Percentiles rank a stretch among this genome's conserved stretches.
Evolutionary conservation across 2,888 invertebrate genomes (phyloP).

Genomic region (Hylaea fasciaria): DNA sequence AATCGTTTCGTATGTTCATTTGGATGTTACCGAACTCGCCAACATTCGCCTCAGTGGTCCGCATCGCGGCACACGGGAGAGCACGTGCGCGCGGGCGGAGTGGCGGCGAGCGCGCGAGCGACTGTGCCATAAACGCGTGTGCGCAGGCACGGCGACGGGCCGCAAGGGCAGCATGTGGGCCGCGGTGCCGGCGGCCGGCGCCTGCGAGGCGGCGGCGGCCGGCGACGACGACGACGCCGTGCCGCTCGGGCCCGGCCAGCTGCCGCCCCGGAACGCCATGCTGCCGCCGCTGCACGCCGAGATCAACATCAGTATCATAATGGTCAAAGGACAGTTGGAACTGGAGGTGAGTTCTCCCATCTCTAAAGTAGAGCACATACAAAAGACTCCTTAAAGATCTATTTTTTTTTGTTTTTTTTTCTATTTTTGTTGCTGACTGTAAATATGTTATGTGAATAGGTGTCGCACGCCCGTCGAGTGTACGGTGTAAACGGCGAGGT

Average conservation of each 20-base stretch:
- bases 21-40: slow-evolving; percentile 34
- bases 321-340: slow-evolving; percentile 96
- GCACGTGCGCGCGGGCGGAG: slow-evolving; percentile 8
- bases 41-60: slow-evolving; percentile 3
- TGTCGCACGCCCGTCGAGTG: slow-evolving; percentile 78
- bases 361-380: neutral
- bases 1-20: slow-evolving; percentile 64
- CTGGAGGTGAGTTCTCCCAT: slow-evolving; percentile 87
- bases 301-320: slow-evolving; percentile 93
- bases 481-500: slow-evolving; percentile 88
- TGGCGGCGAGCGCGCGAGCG: slow-evolving; percentile 22
- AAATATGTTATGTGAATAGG: slow-evolving; percentile 48
- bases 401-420: no score
- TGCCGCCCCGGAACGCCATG: slow-evolving; percentile 90
- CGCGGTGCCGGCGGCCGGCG: slow-evolving; percentile 77
- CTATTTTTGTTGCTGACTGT: no score
- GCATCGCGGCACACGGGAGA: neutral
- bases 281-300: slow-evolving; percentile 90
- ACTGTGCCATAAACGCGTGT: slow-evolving; percentile 31
- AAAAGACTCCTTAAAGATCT: no score
- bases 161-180: slow-evolving; percentile 85
- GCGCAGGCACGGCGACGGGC: slow-evolving; percentile 81
- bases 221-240: slow-evolving; percentile 79
- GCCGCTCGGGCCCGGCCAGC: slow-evolving; percentile 91
- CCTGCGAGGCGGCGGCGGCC: slow-evolving; percentile 62